A percentile compares a stretch with the other conserved stretches of the same genome.
Evolutionary conservation across 2,113 vertebrate genomes (phyloP).

Genomic region (Cyanistes caeruleus): DNA sequence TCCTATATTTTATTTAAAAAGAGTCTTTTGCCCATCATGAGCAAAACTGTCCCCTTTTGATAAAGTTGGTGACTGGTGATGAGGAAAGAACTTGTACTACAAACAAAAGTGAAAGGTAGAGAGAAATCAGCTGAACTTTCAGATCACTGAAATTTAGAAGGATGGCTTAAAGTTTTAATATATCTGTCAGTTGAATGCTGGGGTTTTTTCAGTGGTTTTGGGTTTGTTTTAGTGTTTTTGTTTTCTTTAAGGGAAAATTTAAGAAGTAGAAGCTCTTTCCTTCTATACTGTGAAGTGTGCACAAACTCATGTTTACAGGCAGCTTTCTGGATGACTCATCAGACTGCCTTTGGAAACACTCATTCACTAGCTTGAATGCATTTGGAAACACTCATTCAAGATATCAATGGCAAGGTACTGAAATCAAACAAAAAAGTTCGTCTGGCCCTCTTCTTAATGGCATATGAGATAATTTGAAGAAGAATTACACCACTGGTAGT

Average conservation of each 20-base stretch:
- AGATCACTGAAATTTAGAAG: neutral
- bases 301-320: neutral
- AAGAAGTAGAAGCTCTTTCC: neutral
- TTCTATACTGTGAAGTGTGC: neutral
- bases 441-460: neutral
- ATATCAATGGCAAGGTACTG: neutral
- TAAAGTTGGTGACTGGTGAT: neutral
- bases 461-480: neutral
- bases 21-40: neutral
- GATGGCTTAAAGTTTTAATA: neutral
- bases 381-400: neutral
- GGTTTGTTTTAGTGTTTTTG: neutral
- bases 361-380: neutral
- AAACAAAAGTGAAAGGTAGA: neutral
- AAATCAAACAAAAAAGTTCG: neutral
- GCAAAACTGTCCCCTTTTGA: neutral
- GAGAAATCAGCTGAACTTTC: neutral
- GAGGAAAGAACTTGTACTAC: neutral
- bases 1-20: neutral
- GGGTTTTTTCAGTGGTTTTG: neutral
- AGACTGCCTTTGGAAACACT: neutral
- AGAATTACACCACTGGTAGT: neutral
- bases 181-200: fast-evolving
- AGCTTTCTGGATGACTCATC: neutral
- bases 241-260: neutral